Evolutionary conservation across 2,888 invertebrate species (phyloP), one percentile per base, ranked within the genome.

Genomic region (Zeuzera pyrina): DNA sequence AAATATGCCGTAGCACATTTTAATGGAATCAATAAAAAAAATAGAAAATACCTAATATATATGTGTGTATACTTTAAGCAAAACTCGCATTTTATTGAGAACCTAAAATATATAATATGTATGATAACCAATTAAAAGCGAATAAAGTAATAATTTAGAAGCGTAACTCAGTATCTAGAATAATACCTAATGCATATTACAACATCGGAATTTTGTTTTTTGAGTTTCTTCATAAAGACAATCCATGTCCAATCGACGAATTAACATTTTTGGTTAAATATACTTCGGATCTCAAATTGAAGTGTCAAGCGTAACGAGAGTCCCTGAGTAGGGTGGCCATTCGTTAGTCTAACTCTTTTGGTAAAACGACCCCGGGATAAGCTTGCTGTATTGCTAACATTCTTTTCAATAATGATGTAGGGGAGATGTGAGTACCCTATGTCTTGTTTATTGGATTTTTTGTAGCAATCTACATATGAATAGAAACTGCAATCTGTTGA

Each of bases 371-470:
- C 77, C 76, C 60, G 46, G 67, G 72, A 73, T 81, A 73, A 79
- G 72, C 77, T 66, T 63, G 65, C 60, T 72, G 74, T 68, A 60
- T 68, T 72, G 72, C 71, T 81, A 77, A 79, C 77, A 81, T 81
- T 81, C 77, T 76, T 81, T 78, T 79, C 78, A 79, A 81, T 81
- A 81, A 81, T 77, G 77, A 78, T 61, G 63, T 19, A 66, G 73
- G 78, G 79, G 74, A 70, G 67, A 61, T 56, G 57, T 54, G 62
- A 68, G 66, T 57, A 53, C 70, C 64, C 74, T 61, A 56, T 68
- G 71, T 73, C 73, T 77, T 79, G 79, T 81, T 81, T 81, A 83
- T 81, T 81, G 78, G 81, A 79, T 81, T 83, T 81, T 83, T 81
- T 81, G 79, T 77, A 72, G 60, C 81, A 73, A 76, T 83, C 76